A percentile compares a stretch with the other conserved stretches of the same genome.
These are phyloP conservation scores for Varroa destructor DNA, from an alignment of 1,140 invertebrate genomes.

Conservation along the genomic window DNA sequence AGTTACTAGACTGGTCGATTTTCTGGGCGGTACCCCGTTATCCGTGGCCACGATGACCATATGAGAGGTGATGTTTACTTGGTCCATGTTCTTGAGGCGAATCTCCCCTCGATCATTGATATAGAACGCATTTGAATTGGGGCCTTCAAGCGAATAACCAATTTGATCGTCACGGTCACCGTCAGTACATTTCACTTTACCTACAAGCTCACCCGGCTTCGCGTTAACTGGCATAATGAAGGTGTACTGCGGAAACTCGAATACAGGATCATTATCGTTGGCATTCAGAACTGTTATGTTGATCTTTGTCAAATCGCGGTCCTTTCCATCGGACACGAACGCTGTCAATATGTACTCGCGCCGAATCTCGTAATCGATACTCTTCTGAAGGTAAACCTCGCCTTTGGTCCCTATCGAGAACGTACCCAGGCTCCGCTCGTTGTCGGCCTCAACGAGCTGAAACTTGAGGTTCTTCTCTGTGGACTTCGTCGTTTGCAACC, in stretches of 20 bases:
- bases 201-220: slow-evolving; percentile 42
- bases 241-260: slow-evolving; percentile 70
- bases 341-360: slow-evolving; percentile 56
- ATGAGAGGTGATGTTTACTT: slow-evolving; percentile 49
- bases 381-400: slow-evolving; percentile 58
- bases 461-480: slow-evolving; percentile 24
- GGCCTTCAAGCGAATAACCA: slow-evolving; percentile 34
- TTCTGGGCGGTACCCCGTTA: slow-evolving; percentile 57
- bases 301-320: slow-evolving; percentile 61
- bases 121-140: slow-evolving; percentile 41
- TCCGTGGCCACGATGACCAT: slow-evolving; percentile 65
- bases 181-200: slow-evolving; percentile 45
- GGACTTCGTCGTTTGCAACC: slow-evolving; percentile 39
- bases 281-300: slow-evolving; percentile 69
- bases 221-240: slow-evolving; percentile 51
- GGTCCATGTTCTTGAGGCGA: slow-evolving; percentile 39
- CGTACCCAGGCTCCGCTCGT: not conserved
- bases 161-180: slow-evolving; percentile 35
- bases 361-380: slow-evolving; percentile 64
- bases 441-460: slow-evolving; percentile 7
- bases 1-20: slow-evolving; percentile 56
- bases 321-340: slow-evolving; percentile 64
- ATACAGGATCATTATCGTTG: slow-evolving; percentile 75
- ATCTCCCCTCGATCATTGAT: slow-evolving; percentile 47
- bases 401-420: slow-evolving; percentile 53